Base-by-base conservation (phyloP, 2,888 invertebrate genomes). In the Gisinianus flammeolus region DNA sequence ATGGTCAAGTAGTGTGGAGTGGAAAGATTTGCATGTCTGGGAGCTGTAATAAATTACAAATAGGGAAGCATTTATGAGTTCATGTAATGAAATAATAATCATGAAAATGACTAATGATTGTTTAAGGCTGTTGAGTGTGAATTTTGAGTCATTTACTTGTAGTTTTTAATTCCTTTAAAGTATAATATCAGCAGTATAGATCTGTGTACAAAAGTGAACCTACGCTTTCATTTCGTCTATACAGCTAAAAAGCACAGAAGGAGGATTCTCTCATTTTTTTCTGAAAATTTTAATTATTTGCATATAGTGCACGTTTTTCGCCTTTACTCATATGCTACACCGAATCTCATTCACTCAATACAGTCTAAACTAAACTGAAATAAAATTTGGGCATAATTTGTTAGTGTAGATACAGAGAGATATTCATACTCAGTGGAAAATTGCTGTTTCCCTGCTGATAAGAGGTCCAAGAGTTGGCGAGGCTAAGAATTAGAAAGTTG, bases 61-160 rank as follows among this genome's bases (percentile, higher is more conserved):
- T 26, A 26, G 62, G 62, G 62, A 62, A 62, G 62, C 28, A 58
- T 68, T 77, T 79, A 82, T 79, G 80, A 80, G n/a, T 79, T 81
- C 81, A 81, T 81, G 81, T 82, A 82, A 82, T 82, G 80, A 82
- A 80, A 68, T 71, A 68, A 69, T 76, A 54, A 62, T 78, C 52
- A 22, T 66, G 35, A 26, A 54, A 52, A 52, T 24, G 56, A 58
- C 72, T 56, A 54, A 56, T 58, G 56, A 31, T 74, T 66, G 62
- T 44, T 24, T 35, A 74, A 74, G 24, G 28, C 24, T 62, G 28
- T 12, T 62, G 62, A 62, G 28, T 70, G 22, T 70, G 52, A 4
- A 44, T 44, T 2, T 16, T 44, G 8, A 44, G 2, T 2, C 6
- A 44, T 44, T 16, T 16, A 44, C 19, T 12, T 19, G 19, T 44